These are phyloP conservation scores for Bathynomus jamesi DNA, from an alignment of 1,140 invertebrate species.

Conservation along the genomic window DNA sequence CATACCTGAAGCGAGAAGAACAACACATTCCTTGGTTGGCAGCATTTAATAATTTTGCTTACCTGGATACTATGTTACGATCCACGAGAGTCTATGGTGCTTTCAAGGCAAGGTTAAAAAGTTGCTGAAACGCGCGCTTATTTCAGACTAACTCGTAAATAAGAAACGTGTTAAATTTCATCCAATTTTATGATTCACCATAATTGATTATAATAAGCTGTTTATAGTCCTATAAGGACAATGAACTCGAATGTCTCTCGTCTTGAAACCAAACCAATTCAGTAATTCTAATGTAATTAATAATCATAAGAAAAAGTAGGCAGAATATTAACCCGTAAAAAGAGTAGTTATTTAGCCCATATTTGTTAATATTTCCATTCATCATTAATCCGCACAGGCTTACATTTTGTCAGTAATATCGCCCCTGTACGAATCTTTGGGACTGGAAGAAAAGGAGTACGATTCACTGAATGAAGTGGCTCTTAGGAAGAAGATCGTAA, in stretches of 20 bases:
- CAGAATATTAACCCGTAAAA: background rate
- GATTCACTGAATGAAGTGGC: constrained; percentile 32
- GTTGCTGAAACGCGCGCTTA: background rate
- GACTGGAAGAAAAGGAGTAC: constrained; percentile 18
- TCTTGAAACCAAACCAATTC: background rate
- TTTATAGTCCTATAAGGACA: background rate
- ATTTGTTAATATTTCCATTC: background rate
- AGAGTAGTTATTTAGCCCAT: background rate
- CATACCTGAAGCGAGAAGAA: constrained; percentile 56
- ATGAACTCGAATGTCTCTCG: background rate
- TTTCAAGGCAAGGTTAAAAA: constrained; percentile 10
- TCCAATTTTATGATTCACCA: background rate
- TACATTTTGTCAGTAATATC: constrained; percentile 22
- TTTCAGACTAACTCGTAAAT: background rate
- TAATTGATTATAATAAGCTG: background rate
- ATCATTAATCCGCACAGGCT: constrained; percentile 7
- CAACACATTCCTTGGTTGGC: constrained; percentile 61
- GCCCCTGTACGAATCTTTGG: constrained; percentile 30
- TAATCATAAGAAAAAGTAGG: background rate
- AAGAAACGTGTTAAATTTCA: background rate
- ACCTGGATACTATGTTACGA: constrained; percentile 26
- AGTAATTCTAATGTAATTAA: too few species aligned
- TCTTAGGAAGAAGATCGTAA: constrained; percentile 18
- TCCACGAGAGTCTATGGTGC: constrained; percentile 18
- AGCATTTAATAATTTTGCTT: constrained; percentile 50